phyloP scores from a whole-genome alignment of 1,140 invertebrate species.

The Rhagoletis zephyria region DNA sequence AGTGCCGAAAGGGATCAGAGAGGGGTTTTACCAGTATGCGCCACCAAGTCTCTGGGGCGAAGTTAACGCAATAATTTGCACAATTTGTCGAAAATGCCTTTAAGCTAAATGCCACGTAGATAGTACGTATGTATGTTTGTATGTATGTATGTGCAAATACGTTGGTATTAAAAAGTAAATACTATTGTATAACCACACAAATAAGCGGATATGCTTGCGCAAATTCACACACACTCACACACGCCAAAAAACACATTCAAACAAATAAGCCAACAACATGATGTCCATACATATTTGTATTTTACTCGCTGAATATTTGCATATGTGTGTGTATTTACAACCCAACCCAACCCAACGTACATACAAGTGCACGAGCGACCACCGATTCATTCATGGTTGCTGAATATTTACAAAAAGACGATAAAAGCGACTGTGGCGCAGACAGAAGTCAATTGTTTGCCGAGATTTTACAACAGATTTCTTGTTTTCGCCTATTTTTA shows the following conservation, averaged over 20 bases:
- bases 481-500: background rate
- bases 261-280: background rate
- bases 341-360: background rate
- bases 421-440: slow-evolving; percentile 11
- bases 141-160: slow-evolving; percentile 28
- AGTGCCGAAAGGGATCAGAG: background rate
- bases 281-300: background rate
- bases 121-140: background rate
- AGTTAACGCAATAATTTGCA: slow-evolving; percentile 73
- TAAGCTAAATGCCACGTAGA: slow-evolving; percentile 65
- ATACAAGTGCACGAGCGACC: background rate
- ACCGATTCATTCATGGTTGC: slow-evolving; percentile 24
- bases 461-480: slow-evolving; percentile 38
- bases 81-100: slow-evolving; percentile 72
- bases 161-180: background rate
- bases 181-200: slow-evolving; percentile 24
- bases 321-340: background rate
- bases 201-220: slow-evolving; percentile 14
- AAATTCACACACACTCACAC: background rate
- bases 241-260: background rate
- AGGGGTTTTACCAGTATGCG: background rate
- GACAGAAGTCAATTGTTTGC: slow-evolving; percentile 47
- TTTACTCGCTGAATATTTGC: slow-evolving; percentile 3
- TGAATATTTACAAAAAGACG: slow-evolving; percentile 5
- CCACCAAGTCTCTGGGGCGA: slow-evolving; percentile 67